Percentiles rank a stretch among this genome's conserved stretches.
phyloP scores from a whole-genome alignment of 2,888 invertebrate genomes.

The Himalopsyche japonica region DNA sequence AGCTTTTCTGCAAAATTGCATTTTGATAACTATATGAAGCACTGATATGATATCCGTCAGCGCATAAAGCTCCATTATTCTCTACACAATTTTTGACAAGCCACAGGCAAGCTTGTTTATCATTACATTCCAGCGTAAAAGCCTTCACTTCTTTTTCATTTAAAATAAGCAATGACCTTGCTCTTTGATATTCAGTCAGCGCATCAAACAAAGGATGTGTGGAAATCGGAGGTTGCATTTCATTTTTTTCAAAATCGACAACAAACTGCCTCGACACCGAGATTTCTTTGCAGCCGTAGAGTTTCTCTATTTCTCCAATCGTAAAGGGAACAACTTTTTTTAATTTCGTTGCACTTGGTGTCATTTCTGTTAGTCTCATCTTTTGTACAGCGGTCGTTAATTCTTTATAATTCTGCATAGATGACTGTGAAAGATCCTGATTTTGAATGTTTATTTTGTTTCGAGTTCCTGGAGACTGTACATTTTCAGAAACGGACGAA shows the following conservation, averaged over 20 bases:
- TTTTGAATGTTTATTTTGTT: not conserved
- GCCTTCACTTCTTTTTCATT: slow-evolving; percentile 29
- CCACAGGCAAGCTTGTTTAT: slow-evolving; percentile 27
- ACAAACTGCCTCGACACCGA: slow-evolving; percentile 13
- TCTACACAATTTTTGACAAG: slow-evolving; percentile 16
- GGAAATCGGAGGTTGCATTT: slow-evolving; percentile 25
- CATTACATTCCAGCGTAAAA: slow-evolving; percentile 12
- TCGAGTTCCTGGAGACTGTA: not conserved
- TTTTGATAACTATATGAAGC: slow-evolving; percentile 21
- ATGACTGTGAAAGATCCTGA: not conserved
- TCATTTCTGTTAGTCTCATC: slow-evolving; percentile 10
- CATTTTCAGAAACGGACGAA: not conserved
- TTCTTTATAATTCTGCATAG: slow-evolving; percentile 15
- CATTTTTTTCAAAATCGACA: slow-evolving; percentile 31
- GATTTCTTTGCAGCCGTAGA: slow-evolving; percentile 37
- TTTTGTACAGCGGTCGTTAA: slow-evolving; percentile 13
- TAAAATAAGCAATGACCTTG: slow-evolving; percentile 23
- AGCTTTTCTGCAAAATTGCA: slow-evolving; percentile 20
- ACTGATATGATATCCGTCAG: slow-evolving; percentile 22
- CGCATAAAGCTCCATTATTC: slow-evolving; percentile 22
- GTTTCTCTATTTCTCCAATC: slow-evolving; percentile 33
- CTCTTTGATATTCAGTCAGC: slow-evolving; percentile 33
- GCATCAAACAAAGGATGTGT: slow-evolving; percentile 36
- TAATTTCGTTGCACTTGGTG: not conserved
- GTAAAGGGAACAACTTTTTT: slow-evolving; percentile 20